Evolutionary conservation across 2,888 invertebrate species (phyloP).

Genomic region (Osmoderma eremita): DNA sequence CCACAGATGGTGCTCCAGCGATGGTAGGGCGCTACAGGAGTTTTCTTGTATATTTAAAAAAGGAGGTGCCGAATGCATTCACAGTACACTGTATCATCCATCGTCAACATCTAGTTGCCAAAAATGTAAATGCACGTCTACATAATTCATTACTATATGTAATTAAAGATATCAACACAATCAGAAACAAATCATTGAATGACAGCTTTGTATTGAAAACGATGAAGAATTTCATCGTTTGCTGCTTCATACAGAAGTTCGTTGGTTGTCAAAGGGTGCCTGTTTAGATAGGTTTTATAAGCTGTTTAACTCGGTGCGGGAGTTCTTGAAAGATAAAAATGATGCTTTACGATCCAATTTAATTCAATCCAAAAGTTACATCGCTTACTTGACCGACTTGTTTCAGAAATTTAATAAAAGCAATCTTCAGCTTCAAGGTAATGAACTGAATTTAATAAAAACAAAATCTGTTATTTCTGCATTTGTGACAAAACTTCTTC

Average conservation of each 20-base stretch:
- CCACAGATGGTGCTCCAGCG: constrained; percentile 55
- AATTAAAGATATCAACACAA: constrained; percentile 9
- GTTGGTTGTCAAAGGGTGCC: constrained; percentile 29
- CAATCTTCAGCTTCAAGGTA: too few relatives aligned
- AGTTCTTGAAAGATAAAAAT: constrained; percentile 4
- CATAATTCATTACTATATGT: constrained; percentile 13
- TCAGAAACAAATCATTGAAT: constrained; percentile 18
- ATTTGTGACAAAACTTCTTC: too few relatives aligned
- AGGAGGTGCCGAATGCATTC: constrained; percentile 50
- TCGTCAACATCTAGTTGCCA: constrained; percentile 49
- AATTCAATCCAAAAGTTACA: too few relatives aligned
- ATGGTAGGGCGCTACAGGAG: constrained; percentile 55
- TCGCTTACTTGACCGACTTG: too few relatives aligned
- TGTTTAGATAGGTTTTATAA: background rate
- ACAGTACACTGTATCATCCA: constrained; percentile 51
- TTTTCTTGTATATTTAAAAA: constrained; percentile 55
- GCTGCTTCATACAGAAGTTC: constrained; percentile 37
- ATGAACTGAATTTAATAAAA: too few relatives aligned
- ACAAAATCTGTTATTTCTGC: too few relatives aligned
- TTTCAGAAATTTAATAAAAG: too few relatives aligned
- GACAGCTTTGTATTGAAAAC: constrained; percentile 33
- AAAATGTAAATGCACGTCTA: constrained; percentile 40
- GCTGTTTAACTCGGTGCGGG: background rate
- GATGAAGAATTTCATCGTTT: constrained; percentile 6
- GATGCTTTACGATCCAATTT: too few relatives aligned